Percentiles rank a stretch among this genome's conserved stretches.
These are phyloP conservation scores for Heliconius hewitsoni DNA, from an alignment of 1,140 invertebrate genomes.

Conservation along the genomic window DNA sequence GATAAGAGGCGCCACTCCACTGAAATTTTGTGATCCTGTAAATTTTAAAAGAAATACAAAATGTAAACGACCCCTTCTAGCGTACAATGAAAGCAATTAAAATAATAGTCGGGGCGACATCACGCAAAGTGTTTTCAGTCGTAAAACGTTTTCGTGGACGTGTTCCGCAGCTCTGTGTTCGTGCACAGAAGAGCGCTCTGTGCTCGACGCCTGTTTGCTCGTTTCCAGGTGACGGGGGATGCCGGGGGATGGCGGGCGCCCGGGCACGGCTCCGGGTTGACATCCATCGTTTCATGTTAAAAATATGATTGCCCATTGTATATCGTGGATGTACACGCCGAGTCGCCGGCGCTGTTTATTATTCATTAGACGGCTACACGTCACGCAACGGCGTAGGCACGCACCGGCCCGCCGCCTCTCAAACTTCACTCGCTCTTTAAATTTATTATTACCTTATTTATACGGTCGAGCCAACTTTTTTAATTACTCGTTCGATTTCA, in stretches of 20 bases:
- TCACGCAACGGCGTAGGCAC: slow-evolving; percentile 75
- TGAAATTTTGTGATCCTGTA: slow-evolving; percentile 58
- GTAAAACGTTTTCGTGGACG: slow-evolving; percentile 41
- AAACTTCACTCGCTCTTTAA: slow-evolving; percentile 61
- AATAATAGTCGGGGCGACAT: slow-evolving; percentile 70
- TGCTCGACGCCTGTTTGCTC: slow-evolving; percentile 25
- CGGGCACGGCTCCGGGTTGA: slow-evolving; percentile 49
- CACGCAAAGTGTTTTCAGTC: slow-evolving; percentile 66
- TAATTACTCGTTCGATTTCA: slow-evolving; percentile 25
- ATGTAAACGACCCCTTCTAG: slow-evolving; percentile 56
- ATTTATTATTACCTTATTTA: slow-evolving; percentile 50
- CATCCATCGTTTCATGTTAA: slow-evolving; percentile 66
- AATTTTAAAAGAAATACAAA: slow-evolving; percentile 53
- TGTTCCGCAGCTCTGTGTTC: background rate
- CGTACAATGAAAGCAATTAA: slow-evolving; percentile 74
- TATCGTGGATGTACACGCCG: slow-evolving; percentile 63
- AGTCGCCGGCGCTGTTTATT: slow-evolving; percentile 77
- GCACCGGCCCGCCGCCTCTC: slow-evolving; percentile 71
- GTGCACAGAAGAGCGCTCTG: background rate
- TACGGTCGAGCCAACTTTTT: slow-evolving; percentile 28
- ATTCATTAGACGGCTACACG: slow-evolving; percentile 78
- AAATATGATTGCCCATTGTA: slow-evolving; percentile 71
- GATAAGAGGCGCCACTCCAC: slow-evolving; percentile 44
- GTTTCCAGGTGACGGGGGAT: slow-evolving; percentile 35
- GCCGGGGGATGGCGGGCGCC: background rate